A percentile compares a stretch with the other conserved stretches of the same genome.
These are phyloP conservation scores for Microctonus aethiopoides DNA, from an alignment of 2,888 invertebrate species.

Conservation along the genomic window DNA sequence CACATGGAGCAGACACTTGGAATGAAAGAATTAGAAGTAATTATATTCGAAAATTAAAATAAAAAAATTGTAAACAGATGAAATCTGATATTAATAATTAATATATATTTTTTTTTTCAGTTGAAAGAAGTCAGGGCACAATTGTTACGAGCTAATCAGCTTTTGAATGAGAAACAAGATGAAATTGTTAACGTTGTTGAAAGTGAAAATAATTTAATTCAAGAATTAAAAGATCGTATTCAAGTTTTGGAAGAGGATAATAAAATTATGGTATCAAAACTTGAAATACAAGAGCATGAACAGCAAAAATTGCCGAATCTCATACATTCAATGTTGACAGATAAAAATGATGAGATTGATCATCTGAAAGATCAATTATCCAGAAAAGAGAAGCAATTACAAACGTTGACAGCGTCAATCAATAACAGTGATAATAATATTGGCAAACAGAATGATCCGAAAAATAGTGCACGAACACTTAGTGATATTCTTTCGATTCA, in stretches of 20 bases:
- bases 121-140: slow-evolving; percentile 63
- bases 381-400: slow-evolving; percentile 70
- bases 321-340: slow-evolving; percentile 74
- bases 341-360: slow-evolving; percentile 79
- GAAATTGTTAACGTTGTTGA: slow-evolving; percentile 61
- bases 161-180: slow-evolving; percentile 63
- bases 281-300: slow-evolving; percentile 56
- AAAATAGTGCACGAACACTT: slow-evolving; percentile 76
- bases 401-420: slow-evolving; percentile 70
- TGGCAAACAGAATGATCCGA: slow-evolving; percentile 66
- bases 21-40: slow-evolving; percentile 61
- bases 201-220: slow-evolving; percentile 57
- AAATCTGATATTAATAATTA: background rate
- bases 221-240: slow-evolving; percentile 61
- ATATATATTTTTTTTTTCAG: slow-evolving; percentile 46
- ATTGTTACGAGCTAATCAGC: slow-evolving; percentile 63
- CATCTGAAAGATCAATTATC: slow-evolving; percentile 71
- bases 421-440: slow-evolving; percentile 72
- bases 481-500: slow-evolving; percentile 78
- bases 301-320: slow-evolving; percentile 70
- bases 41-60: background rate
- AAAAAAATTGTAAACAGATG: background rate
- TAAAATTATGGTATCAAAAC: slow-evolving; percentile 56
- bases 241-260: slow-evolving; percentile 62
- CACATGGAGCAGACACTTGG: slow-evolving; percentile 54